Evolutionary conservation across 2,797 vertebrate species (phyloP), one percentile per base, ranked within the genome.

Genomic region (Graptemys geographica): DNA sequence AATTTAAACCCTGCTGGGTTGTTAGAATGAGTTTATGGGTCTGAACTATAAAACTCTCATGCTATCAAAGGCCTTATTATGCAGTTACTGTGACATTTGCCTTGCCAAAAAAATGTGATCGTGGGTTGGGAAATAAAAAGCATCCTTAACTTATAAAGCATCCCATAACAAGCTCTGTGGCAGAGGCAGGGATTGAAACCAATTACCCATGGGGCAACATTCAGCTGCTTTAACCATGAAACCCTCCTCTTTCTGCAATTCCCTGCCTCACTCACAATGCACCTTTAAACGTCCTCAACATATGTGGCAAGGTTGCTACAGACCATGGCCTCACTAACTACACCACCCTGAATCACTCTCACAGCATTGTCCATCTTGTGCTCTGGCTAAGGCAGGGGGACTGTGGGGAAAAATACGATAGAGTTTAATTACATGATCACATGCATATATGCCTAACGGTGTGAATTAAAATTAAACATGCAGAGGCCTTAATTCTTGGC

Each of bases 21-120:
- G 2, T 51, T 59, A 47, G 2, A 78, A 5, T 1, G 92, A 79
- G 4, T 59, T 83, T 81, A 84, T 79, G 8, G 3, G 2, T 79
- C n/a, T 59, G n/a, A 85, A 5, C 57, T 0, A 0, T 44, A 74
- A 87, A 37, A 5, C 19, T 62, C 4, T 59, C 83, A 7, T 11
- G 9, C 16, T 44, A 47, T 79, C 13, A 59, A 47, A 47, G 1
- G 2, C 83, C 83, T 85, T 89, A 2, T 7, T 84, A 7, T 33
- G 1, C 5, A 90, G 21, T 81, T 13, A 89, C 19, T 37, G 4
- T 51, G 10, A 83, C 27, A 62, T 6, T 84, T 88, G 1, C 11
- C 8, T 31, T 57, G 15, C 3, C 87, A 47, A 55, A 49, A 13
- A 59, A 79, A 86, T 37, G 1, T 55, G 8, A n/a, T 37, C 85